Evolutionary conservation across 2,888 invertebrate genomes (phyloP), one percentile per base, ranked within the genome.

Genomic region (Folsomia manolachei): DNA sequence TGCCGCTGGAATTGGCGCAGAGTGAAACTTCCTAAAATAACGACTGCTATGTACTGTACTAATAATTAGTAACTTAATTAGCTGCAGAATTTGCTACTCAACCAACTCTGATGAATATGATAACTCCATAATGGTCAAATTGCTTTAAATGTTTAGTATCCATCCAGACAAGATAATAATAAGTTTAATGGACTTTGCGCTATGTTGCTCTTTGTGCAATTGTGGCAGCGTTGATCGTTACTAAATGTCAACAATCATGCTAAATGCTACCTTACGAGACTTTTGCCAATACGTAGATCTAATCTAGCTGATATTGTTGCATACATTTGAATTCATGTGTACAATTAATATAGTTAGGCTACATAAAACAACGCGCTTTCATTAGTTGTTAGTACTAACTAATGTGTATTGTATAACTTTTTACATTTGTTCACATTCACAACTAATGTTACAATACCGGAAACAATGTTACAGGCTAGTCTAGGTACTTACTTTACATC

Each of bases 331-430:
- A 39, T 39, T 9, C 39, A 9, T 39, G 39, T 39, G 14, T 39
- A 39, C 14, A 9, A 14, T 39, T 39, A 14, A 9, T 39, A 39
- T 39, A 39, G 4, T 4, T 39, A 39, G 4, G 4, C 7, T 39
- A 39, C 39, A 39, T 39, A 24, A 63, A 63, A 63, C 63, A 25
- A 23, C 63, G 63, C 63, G 63, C 63, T 63, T 63, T 63, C 63
- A 63, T 25, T 63, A 63, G 63, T 39, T 14, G 7, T 39, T 39
- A 39, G 14, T 39, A 39, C 7, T 14, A 39, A 39, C 39, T 39
- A 39, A 39, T 39, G 39, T 9, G 4, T 4, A 39, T 39, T 9
- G 4, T 39, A 39, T 39, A 39, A 39, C 4, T 39, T 39, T 39
- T 39, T 39, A 39, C 39, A 39, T 39, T 39, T 39, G 39, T 39